Base-by-base conservation (phyloP, 2,888 invertebrate genomes). In the Empis livida region DNA sequence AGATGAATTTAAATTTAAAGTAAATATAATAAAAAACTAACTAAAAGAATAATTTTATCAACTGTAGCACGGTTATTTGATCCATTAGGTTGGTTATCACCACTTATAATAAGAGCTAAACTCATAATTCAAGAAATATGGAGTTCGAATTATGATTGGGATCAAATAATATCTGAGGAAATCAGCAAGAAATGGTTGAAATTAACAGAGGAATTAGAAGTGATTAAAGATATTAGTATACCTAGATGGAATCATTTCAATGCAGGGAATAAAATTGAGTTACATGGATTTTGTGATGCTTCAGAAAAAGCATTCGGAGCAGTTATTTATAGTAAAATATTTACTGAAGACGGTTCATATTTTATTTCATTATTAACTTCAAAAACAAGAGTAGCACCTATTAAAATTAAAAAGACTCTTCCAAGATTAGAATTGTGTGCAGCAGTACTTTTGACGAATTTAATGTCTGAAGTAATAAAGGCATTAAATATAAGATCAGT, bases 121-220 rank as follows among this genome's bases (percentile, higher is more conserved):
- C 44, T 49, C 15, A 45, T 51, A 4, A 10, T 54, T 31, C 54
- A 51, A 38, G 37, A 51, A 16, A 15, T 51, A 11, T 53, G 50
- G 51, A 20, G 17, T 30, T 31, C 48, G 10, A 43, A 52, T 27
- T n/a, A 51, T 10, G 42, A 43, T n/a, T 51, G 52, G 49, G 45
- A 52, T 46, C 47, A 50, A 44, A 23, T 43, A 35, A 20, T 50
- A 27, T 45, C 53, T 38, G 43, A 41, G 2, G 48, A 44, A 39
- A 20, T 42, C 17, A 45, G 47, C 16, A 42, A 41, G 31, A 46
- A 30, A 30, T 49, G 45, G 47, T 40, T 32, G n/a, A 9, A 10
- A 38, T 44, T 44, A 35, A 31, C 30, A 13, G 20, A 42, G 15
- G 14, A n/a, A n/a, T n/a, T n/a, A n/a, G n/a, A n/a, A n/a, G n/a